Evolutionary conservation across 92 coral and sea anemone species (phyloP), one percentile per base, ranked within the genome.

Genomic region (Zoanthus gigantus): DNA sequence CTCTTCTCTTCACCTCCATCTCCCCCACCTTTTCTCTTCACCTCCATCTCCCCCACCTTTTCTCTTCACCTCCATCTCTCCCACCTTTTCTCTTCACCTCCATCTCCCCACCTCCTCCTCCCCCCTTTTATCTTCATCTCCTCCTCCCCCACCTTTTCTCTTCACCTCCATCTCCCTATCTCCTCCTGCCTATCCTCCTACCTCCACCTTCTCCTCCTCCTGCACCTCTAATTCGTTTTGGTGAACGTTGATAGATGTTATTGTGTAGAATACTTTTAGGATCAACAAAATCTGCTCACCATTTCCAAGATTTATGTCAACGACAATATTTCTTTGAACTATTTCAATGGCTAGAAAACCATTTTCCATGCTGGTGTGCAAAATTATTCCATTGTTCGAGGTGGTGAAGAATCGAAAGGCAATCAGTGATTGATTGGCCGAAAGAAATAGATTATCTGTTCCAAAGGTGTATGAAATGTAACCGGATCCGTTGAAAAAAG

Each of bases 401-500:
- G 71, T 18, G 1, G 98, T 92, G 14, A 91, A 83, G 78, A 94
- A 75, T 6, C 95, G 91, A 81, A 94, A 93, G 42, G 93, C 93
- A 2, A 94, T 87, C 82, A 82, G 15, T 53, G 84, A 83, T 16
- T 30, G 16, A 61, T 82, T 83, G 47, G 84, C 86, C 34, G 90
- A 85, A 30, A 88, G 60, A 68, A 89, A 88, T 11, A 89, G 91
- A n/a, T 93, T 90, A 18, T 74, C 73, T 60, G 47, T 78, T 46
- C 92, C 94, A 82, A 93, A 86, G 82, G 85, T 80, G 71, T 78
- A 94, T 7, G 86, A 80, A 1, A 94, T 77, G 50, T 93, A 94
- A 11, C 95, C 94, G 16, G 89, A 84, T 18, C 95, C 98, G 32
- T 89, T 94, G 15, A 94, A 72, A 91, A 92, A 90, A 6, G 83